Evolutionary conservation across 2,113 vertebrate species (phyloP).

Genomic region (Tetraodon nigroviridis): DNA sequence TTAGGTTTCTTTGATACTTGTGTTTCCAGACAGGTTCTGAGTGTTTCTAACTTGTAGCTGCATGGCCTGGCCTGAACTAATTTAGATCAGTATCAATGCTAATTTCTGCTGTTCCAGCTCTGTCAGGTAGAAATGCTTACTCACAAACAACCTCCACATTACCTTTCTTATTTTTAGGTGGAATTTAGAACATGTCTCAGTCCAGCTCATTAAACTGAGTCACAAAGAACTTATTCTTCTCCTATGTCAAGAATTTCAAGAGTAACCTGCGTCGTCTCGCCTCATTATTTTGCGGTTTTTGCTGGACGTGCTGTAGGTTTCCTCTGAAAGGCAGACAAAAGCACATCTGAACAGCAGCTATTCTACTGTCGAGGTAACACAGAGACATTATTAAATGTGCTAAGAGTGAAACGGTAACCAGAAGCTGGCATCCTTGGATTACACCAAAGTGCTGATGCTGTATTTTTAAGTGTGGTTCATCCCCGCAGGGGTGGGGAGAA

Average conservation of each 20-base stretch:
- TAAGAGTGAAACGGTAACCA: conserved; percentile 1
- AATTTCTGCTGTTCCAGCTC: neutral
- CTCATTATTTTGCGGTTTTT: neutral
- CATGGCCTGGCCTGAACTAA: neutral
- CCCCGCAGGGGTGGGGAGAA: conserved; percentile 13
- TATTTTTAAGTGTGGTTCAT: conserved; percentile 25
- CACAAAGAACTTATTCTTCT: conserved; percentile 6
- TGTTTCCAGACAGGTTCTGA: no score
- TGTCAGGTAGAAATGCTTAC: conserved; percentile 1
- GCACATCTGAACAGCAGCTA: neutral
- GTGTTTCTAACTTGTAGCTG: no score
- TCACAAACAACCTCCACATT: neutral
- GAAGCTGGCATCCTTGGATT: conserved; percentile 27
- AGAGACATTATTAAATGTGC: no score
- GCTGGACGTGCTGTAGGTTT: no score
- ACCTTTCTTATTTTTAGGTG: neutral
- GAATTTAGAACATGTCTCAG: neutral
- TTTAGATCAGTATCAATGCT: neutral
- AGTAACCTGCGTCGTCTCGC: conserved; percentile 14
- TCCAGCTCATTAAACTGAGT: neutral
- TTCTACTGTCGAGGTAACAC: no score
- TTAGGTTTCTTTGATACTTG: no score
- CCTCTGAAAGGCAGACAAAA: neutral
- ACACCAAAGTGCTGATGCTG: conserved; percentile 41
- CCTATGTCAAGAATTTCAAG: conserved; percentile 14